Conservation (phyloP, 2,888 invertebrate species). For the Tipula confusa region DNA sequence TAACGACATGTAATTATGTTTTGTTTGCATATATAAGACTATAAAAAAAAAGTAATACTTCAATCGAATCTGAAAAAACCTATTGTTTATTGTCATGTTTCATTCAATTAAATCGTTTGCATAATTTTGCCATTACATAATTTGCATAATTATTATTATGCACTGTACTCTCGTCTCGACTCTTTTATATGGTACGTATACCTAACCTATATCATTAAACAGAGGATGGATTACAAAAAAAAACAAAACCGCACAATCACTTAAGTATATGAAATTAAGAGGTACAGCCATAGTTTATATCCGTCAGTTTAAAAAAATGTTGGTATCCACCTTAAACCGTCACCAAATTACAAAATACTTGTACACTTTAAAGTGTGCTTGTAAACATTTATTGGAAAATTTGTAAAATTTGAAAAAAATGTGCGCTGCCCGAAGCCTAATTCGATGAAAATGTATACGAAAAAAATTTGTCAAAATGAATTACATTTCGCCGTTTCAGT, state of each 20-base stretch:
- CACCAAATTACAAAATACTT: not conserved
- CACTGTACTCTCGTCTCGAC: not conserved
- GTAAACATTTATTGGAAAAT: not conserved
- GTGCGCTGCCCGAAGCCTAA: not conserved
- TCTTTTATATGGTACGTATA: too few relatives aligned
- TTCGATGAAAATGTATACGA: not conserved
- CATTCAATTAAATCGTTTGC: slow-evolving; percentile 25
- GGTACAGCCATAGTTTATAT: not conserved
- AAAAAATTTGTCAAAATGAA: not conserved
- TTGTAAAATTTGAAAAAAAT: not conserved
- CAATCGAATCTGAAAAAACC: not conserved
- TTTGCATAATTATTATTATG: not conserved
- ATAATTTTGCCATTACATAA: slow-evolving; percentile 7
- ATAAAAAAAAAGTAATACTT: not conserved
- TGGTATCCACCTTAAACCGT: not conserved
- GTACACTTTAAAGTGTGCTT: not conserved
- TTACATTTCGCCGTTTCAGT: not conserved
- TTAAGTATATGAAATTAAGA: not conserved
- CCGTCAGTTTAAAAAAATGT: not conserved
- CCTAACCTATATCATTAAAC: not conserved
- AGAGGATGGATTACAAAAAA: not conserved
- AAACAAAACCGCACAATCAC: too few relatives aligned
- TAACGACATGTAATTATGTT: slow-evolving; percentile 12
- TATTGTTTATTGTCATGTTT: slow-evolving; percentile 16
- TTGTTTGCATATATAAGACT: too few relatives aligned